Evolutionary conservation across 2,888 invertebrate genomes (phyloP).

Genomic region (Ariolimax columbianus): DNA sequence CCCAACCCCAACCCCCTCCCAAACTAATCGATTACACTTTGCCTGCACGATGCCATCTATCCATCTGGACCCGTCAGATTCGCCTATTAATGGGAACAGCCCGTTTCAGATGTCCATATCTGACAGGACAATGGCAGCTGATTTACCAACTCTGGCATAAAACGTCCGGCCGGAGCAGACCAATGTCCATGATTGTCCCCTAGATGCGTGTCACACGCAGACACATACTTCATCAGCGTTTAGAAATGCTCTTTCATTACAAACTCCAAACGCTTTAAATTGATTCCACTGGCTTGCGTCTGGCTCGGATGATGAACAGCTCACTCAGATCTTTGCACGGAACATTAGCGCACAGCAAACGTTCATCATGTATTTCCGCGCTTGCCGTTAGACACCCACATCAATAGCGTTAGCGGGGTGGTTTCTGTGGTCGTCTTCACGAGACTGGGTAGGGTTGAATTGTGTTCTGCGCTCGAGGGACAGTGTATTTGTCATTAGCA

Average conservation of each 20-base stretch:
- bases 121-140: constrained; percentile 1
- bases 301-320: not conserved
- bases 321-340: not conserved
- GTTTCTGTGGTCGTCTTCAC: too few relatives aligned
- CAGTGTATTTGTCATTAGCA: too few relatives aligned
- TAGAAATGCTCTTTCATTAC: constrained; percentile 21
- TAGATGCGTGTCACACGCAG: constrained; percentile 2
- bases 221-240: not conserved
- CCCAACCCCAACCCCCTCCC: too few relatives aligned
- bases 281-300: not conserved
- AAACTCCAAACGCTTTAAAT: not conserved
- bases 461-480: too few relatives aligned
- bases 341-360: too few relatives aligned
- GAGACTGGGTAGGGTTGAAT: too few relatives aligned
- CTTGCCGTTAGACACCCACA: too few relatives aligned
- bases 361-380: too few relatives aligned
- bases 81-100: not conserved
- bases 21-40: too few relatives aligned
- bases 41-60: not conserved
- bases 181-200: not conserved
- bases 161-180: not conserved
- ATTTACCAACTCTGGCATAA: constrained; percentile 3
- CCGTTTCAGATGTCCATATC: not conserved
- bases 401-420: too few relatives aligned
- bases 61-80: not conserved